Base-by-base conservation (phyloP, 2,113 vertebrate genomes). In the Perca schrenkii region DNA sequence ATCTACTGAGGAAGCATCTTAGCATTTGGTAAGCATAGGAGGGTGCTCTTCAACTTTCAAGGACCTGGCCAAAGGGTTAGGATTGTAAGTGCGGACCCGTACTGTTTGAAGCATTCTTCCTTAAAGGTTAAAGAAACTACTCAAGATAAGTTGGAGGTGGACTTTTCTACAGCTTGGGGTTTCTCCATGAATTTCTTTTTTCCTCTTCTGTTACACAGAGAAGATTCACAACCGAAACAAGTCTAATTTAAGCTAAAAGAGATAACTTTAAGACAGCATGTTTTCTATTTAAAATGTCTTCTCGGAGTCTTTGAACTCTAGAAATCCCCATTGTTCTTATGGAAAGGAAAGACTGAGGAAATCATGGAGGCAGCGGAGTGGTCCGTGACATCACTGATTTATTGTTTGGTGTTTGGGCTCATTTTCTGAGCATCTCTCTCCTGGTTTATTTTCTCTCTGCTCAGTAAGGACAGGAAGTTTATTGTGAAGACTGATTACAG, bases 401-500 rank as follows among this genome's bases (percentile, higher is more conserved):
- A 89, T 84, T 69, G 43, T 67, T 62, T 47, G 28, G 49, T 77
- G 17, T 83, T 88, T 28, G 47, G 31, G 63, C 75, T 75, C 7
- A 17, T 88, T 82, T 75, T 86, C 68, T 65, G 77, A 80, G 61
- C 77, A 80, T 90, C 80, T 85, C 69, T 78, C 80, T 63, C 28
- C 46, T 17, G 16, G 88, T 88, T 93, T 89, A 80, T 93, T 94
- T 95, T 92, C 86, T 85, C 78, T 87, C 28, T 90, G 36, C 86
- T 80, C 56, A 68, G 86, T 82, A 77, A 72, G 72, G 69, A 87
- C 92, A 95, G 94, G 94, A 96, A 95, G 93, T 95, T 94, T 95
- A 94, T 92, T 91, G 90, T 92, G 86, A 87, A 80, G 86, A 87
- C 90, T 96, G 93, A 94, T 96, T 95, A 84, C 91, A 88, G 86